Evolutionary conservation across 2,888 invertebrate species (phyloP), one percentile per base, ranked within the genome.

Genomic region (Andrena camellia): DNA sequence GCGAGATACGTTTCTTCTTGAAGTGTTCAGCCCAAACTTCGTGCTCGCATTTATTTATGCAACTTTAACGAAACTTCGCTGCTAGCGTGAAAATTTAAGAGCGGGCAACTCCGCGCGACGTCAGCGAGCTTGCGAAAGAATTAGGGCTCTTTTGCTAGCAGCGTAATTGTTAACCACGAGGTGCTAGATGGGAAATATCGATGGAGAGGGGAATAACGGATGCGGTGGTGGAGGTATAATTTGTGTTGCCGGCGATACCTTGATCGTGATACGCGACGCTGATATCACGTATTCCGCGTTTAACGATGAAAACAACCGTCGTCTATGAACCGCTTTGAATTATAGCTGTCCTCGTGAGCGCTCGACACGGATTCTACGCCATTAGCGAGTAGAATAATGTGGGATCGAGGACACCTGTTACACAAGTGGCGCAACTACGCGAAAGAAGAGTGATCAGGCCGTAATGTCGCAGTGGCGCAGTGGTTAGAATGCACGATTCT

Each of bases 321-420:
- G 35, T 20, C 67, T 42, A 29, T 50, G 59, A 59, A 59, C 10
- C 64, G 31, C 23, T 80, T 79, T 66, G 64, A 66, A 80, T 66
- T 70, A 79, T 70, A 70, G 52, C 52, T 66, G 80, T 52, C 48
- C 50, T 52, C n/a, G 29, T 13, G 31, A 64, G 52, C 31, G 64
- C 62, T 50, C 50, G 70, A 59, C 79, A 79, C 29, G 52, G 70
- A 66, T 80, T 79, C 79, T 80, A 80, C 70, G 23, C 35, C 59
- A 70, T 66, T 80, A 66, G 59, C 57, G 50, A 59, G 23, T 54
- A 70, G 70, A 79, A 79, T 70, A 70, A 79, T 66, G 52, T 79
- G 79, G 71, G 64, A 80, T 26, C 52, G 13, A 1, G 42, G 42
- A 52, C 79, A 80, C 70, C 70, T 80, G 80, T 79, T 81, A 66